Evolutionary conservation across 2,888 invertebrate genomes (phyloP), one percentile per base, ranked within the genome.

Genomic region (Rhorus exstirpatorius): DNA sequence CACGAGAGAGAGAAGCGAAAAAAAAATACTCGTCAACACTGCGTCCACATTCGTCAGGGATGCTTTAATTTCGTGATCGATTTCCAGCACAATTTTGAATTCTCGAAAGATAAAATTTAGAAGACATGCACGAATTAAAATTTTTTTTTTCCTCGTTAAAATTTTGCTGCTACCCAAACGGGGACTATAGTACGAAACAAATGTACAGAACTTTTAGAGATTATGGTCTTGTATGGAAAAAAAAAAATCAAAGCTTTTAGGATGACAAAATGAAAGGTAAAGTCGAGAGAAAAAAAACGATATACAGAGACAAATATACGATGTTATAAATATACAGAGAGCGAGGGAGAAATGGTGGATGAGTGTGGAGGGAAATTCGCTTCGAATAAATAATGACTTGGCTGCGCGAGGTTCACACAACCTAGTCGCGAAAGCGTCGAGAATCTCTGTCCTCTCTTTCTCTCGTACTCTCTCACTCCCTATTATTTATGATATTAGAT

Each of bases 401-500:
- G 82, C 81, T 85, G 83, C 79, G 78, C 79, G 55, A 53, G 71
- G 65, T 38, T 55, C 68, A 46, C 61, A 70, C 63, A 53, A 67
- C 31, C 14, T n/a, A n/a, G 41, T 53, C 17, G 61, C 21, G 19
- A 44, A 31, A 51, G 55, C 63, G 53, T 63, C 21, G 38, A 38
- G 67, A 53, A 38, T 55, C 82, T 79, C 74, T 55, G 55, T 65
- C 10, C 70, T 24, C 67, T 46, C 35, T 49, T 76, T 53, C 71
- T 67, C 65, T 79, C 61, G 19, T 51, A 24, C 35, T 53, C 81
- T 65, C 44, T 65, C 79, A 74, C 79, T 75, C 75, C 85, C 84
- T 86, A 89, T 89, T 90, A 89, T 88, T 89, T 89, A 89, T 87
- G 87, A 84, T 83, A 86, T 89, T 87, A 86, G 86, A 89, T 88